Evolutionary conservation across 2,797 vertebrate genomes (phyloP), one percentile per base, ranked within the genome.

Genomic region (Syngnathus rostellatus): DNA sequence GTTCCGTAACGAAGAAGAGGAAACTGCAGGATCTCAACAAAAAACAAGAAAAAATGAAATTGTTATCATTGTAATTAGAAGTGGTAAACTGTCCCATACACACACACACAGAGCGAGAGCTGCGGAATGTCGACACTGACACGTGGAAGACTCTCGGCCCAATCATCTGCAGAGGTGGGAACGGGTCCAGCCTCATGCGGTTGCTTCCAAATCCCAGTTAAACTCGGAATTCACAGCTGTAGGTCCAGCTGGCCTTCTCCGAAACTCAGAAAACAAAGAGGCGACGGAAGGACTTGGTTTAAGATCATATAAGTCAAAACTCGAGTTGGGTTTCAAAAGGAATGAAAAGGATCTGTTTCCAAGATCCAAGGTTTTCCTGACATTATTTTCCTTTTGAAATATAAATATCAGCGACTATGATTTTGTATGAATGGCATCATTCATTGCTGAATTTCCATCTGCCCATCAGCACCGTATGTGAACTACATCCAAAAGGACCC

Each of bases 401-500:
- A 41, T 41, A 6, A 9, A 41, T 9, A 40, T 61, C 19, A 41
- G 10, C 41, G 3, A 3, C 23, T 10, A 54, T 54, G 25, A 37
- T 57, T 57, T 62, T 45, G 40, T 25, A 43, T 45, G 11, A 45
- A 62, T 43, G 6, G 11, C 14, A 16, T 45, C 2, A 62, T 31
- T 31, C 31, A 31, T 31, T 57, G 10, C 6, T 25, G 25, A 16
- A 16, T 37, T 57, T 57, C 7, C 16, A 37, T 65, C 6, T 45
- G 68, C 74, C 38, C 86, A 74, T 61, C 77, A 99, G 97, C 96
- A 86, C 93, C 95, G 8, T 95, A 97, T 6, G 93, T 99, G 73
- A 94, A 93, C 62, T 99, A 97, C 83, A 93, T 99, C 72, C 93
- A 77, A 68, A 99, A 98, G 85, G 96, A 99, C 48, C 94, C 92